A percentile compares a stretch with the other conserved stretches of the same genome.
These are phyloP conservation scores for Apamea monoglypha DNA, from an alignment of 2,888 invertebrate genomes.

Conservation along the genomic window DNA sequence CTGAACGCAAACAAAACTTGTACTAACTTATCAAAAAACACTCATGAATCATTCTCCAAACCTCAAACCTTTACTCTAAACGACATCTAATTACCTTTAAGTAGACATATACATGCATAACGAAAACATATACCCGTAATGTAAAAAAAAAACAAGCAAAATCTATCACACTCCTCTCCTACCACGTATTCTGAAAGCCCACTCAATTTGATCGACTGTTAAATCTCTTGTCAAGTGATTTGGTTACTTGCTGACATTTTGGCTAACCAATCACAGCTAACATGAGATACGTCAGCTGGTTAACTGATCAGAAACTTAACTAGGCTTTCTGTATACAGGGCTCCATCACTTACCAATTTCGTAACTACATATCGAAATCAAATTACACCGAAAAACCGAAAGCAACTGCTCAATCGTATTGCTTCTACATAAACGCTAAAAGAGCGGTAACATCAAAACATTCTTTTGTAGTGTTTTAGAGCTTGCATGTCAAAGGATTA, in stretches of 20 bases:
- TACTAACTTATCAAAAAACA: slow-evolving; percentile 1
- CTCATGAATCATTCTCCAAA: not conserved
- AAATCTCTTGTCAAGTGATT: not conserved
- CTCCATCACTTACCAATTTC: slow-evolving; percentile 19
- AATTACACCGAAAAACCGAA: slow-evolving; percentile 28
- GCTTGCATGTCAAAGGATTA: slow-evolving; percentile 34
- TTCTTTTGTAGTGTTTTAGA: slow-evolving; percentile 4
- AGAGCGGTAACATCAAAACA: slow-evolving; percentile 19
- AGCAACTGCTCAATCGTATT: slow-evolving; percentile 23
- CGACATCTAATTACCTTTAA: slow-evolving; percentile 24
- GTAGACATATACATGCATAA: slow-evolving; percentile 43
- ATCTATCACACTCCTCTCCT: not conserved
- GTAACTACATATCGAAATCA: slow-evolving; percentile 9
- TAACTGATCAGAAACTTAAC: not conserved
- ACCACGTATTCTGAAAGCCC: slow-evolving; percentile 20
- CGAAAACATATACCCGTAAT: slow-evolving; percentile 2
- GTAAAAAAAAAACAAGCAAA: slow-evolving; percentile 17
- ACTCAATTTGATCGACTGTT: slow-evolving; percentile 6
- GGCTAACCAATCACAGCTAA: not conserved
- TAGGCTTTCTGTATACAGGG: slow-evolving; percentile 29
- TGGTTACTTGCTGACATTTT: not conserved
- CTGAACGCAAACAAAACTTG: not conserved
- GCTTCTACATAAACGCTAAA: slow-evolving; percentile 30
- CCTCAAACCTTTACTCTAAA: slow-evolving; percentile 11
- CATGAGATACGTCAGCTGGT: not conserved